phyloP scores from a whole-genome alignment of 2,888 invertebrate genomes.

The Xestia c-nigrum region DNA sequence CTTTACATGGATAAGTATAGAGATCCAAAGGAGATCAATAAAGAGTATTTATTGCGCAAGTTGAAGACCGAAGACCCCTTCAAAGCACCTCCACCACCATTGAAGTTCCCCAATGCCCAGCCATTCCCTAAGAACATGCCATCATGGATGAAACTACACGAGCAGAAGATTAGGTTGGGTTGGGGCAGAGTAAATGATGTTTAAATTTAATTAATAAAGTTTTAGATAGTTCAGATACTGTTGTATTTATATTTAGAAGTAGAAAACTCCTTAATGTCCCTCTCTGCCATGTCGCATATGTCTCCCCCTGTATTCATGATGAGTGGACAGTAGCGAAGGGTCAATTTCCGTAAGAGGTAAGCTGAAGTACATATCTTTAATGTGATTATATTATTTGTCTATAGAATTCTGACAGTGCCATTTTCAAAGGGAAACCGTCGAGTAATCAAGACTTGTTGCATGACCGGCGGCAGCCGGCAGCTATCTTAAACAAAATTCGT shows the following conservation, averaged over 20 bases:
- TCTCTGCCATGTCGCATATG: background rate
- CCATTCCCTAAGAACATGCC: conserved; percentile 90
- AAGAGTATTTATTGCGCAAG: conserved; percentile 96
- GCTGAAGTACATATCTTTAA: no score
- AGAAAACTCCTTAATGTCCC: background rate
- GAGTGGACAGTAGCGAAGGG: no score
- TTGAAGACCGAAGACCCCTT: conserved; percentile 96
- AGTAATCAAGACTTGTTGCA: no score
- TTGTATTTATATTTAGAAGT: conserved; percentile 31
- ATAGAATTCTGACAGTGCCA: no score
- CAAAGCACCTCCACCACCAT: conserved; percentile 91
- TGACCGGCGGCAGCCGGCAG: no score
- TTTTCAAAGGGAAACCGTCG: no score
- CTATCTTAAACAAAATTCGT: no score
- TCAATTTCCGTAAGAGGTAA: no score
- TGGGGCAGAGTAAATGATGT: conserved; percentile 95
- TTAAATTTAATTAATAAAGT: conserved; percentile 72
- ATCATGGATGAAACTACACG: conserved; percentile 94
- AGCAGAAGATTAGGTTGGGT: conserved; percentile 92
- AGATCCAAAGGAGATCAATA: conserved; percentile 97
- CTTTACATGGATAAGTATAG: conserved; percentile 98
- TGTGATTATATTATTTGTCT: no score
- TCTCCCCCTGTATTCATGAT: background rate
- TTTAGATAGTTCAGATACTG: conserved; percentile 43
- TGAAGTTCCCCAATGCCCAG: conserved; percentile 94